Percentiles rank a stretch among this genome's conserved stretches.
These are phyloP conservation scores for Butastur rufipennis DNA, from an alignment of 2,113 vertebrate genomes.

Conservation along the genomic window DNA sequence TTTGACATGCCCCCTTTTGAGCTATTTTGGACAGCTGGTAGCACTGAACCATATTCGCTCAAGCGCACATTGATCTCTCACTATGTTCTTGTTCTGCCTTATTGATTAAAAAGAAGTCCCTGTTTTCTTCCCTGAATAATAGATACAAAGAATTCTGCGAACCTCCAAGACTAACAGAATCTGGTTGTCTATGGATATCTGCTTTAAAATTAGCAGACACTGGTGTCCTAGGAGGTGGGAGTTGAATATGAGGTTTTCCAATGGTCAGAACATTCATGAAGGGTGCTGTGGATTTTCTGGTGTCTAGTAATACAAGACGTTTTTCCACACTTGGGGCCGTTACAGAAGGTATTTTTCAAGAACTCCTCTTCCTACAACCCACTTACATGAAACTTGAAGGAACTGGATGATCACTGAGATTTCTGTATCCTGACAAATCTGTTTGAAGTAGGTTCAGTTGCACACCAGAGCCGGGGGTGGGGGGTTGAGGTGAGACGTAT, in stretches of 20 bases:
- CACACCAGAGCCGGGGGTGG: not conserved
- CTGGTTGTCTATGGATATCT: not conserved
- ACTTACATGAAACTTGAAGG: not conserved
- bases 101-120: not conserved
- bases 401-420: not conserved
- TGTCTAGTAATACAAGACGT: not conserved
- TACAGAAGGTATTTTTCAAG: not conserved
- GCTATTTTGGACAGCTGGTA: slow-evolving; percentile 29
- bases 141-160: not conserved
- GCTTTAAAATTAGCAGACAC: not conserved
- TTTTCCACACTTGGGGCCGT: not conserved
- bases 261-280: not conserved
- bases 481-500: not conserved
- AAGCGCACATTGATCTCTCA: slow-evolving; percentile 21
- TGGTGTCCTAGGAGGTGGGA: not conserved
- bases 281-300: not conserved
- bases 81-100: not conserved
- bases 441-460: not conserved
- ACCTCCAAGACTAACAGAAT: not conserved
- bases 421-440: not conserved
- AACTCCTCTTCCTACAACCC: not conserved
- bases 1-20: slow-evolving; percentile 19
- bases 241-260: not conserved
- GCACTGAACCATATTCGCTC: not conserved
- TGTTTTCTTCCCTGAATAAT: slow-evolving; percentile 12